Percentiles rank a stretch among this genome's conserved stretches.
Conservation (phyloP, 1,140 invertebrate species). For the Paraescarpia echinospica region DNA sequence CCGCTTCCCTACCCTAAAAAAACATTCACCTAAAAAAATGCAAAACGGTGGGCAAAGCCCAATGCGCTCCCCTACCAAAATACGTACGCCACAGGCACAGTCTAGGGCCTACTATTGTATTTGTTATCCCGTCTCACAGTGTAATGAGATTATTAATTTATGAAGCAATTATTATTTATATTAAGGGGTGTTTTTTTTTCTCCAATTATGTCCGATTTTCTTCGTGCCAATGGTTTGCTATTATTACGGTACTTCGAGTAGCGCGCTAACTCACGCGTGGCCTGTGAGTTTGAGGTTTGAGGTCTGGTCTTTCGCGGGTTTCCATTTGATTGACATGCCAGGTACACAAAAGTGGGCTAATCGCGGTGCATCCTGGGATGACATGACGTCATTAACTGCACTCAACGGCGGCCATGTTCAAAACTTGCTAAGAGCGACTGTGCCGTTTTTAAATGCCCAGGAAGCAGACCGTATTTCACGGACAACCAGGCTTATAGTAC, state of each 20-base stretch:
- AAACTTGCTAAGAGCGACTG: not conserved
- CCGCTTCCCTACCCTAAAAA: too few species aligned
- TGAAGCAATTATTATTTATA: too few species aligned
- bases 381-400: slow-evolving; percentile 5
- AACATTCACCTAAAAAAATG: too few species aligned
- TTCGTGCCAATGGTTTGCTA: not conserved
- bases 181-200: not conserved
- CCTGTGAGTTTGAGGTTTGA: not conserved
- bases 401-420: slow-evolving; percentile 3
- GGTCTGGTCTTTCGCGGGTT: not conserved
- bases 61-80: too few species aligned
- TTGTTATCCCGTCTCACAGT: too few species aligned
- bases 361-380: not conserved
- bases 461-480: not conserved
- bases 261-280: not conserved
- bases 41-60: too few species aligned
- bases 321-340: not conserved
- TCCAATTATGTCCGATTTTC: not conserved
- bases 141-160: too few species aligned
- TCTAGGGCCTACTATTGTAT: too few species aligned
- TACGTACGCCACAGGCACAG: too few species aligned
- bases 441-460: slow-evolving; percentile 3
- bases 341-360: not conserved
- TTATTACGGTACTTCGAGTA: not conserved
- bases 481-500: not conserved